A percentile compares a stretch with the other conserved stretches of the same genome.
phyloP scores from a whole-genome alignment of 1,140 invertebrate genomes.

The Camponotus floridanus region DNA sequence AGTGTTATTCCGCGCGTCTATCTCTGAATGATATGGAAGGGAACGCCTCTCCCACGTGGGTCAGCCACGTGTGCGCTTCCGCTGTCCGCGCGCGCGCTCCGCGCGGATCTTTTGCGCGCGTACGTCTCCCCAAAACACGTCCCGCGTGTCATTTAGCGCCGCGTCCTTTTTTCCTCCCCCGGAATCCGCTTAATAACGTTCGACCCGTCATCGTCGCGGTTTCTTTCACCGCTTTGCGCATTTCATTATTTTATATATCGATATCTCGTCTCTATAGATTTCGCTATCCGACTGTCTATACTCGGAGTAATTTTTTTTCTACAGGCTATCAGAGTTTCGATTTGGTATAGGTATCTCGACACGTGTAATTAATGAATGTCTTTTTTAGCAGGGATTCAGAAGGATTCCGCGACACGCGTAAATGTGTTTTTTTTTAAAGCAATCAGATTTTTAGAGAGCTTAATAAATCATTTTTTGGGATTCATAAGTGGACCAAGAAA shows the following conservation, averaged over 20 bases:
- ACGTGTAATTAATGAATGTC: background rate
- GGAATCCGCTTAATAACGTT: background rate
- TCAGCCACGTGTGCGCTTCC: constrained; percentile 83
- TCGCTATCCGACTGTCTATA: too few species aligned
- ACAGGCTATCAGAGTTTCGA: background rate
- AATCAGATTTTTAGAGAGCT: constrained; percentile 9
- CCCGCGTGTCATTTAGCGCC: background rate
- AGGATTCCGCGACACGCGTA: too few species aligned
- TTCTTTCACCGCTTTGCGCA: background rate
- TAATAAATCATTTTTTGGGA: background rate
- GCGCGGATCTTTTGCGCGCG: constrained; percentile 36
- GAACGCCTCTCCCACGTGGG: constrained; percentile 86
- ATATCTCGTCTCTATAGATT: background rate
- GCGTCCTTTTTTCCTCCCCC: background rate
- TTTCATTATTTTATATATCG: background rate
- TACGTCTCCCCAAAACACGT: background rate
- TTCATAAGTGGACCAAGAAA: background rate
- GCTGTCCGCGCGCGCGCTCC: constrained; percentile 69
- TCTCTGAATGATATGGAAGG: constrained; percentile 87
- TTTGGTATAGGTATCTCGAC: background rate
- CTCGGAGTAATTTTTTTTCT: background rate
- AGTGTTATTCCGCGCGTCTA: constrained; percentile 86
- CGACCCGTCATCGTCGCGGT: background rate
- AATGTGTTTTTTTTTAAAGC: too few species aligned
- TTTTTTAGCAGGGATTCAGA: background rate